Base-by-base conservation (phyloP, 2,797 vertebrate genomes). In the Tragopan temminckii region DNA sequence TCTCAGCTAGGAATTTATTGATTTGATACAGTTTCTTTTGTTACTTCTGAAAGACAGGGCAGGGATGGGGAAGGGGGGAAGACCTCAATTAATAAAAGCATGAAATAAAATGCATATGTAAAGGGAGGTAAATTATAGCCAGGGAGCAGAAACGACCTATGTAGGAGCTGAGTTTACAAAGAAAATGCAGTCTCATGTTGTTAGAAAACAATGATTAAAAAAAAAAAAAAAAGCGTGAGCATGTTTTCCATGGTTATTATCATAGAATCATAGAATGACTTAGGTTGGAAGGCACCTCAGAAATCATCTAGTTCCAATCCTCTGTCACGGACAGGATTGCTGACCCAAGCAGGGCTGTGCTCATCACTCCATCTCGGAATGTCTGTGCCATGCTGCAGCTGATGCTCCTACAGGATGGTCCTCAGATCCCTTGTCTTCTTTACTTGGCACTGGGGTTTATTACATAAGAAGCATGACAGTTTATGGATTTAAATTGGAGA, bases 21-120 rank as follows among this genome's bases (percentile, higher is more conserved):
- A 97, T 97, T 97, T 95, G 97, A 93, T 96, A 97, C 95, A 97
- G 92, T 89, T 97, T 97, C 96, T 97, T 97, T 95, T 96, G 95
- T 98, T 98, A 96, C 97, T 96, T 92, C 86, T 96, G 96, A 94
- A 96, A 90, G 40, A 48, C 46, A 57, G 85, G 13, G 85, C 71
- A 50, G 63, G 52, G n/a, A 21, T 3, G 3, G 50, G 35, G 43
- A 96, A 92, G 23, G 50, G 35, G 58, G 62, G 42, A 95, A 95
- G 93, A 94, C 45, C 68, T 92, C 2, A n/a, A 95, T 96, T 95
- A 96, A 95, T 94, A 92, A 94, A 93, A 91, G 90, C 93, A 95
- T 96, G 95, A 97, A 97, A 97, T 90, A 97, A 97, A 97, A 91
- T 31, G 13, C 91, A 88, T n/a, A 53, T 91, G 94, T 93, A 96